phyloP scores from a whole-genome alignment of 2,113 vertebrate species.

The Bos taurus region DNA sequence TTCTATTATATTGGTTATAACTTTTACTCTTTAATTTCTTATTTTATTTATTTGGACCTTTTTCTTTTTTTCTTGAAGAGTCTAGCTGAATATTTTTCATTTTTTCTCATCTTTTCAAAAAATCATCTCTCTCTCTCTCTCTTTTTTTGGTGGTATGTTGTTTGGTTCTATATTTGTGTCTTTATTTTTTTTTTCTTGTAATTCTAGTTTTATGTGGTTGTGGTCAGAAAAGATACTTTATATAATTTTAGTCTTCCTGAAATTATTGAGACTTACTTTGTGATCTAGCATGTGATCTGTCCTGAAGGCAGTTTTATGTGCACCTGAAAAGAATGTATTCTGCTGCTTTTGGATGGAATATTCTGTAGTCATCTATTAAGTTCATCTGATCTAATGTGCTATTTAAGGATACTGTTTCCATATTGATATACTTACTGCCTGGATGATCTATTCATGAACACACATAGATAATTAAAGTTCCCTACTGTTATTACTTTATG shows the following conservation, averaged over 20 bases:
- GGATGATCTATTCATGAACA: background rate
- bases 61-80: background rate
- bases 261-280: background rate
- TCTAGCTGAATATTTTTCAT: background rate
- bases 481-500: background rate
- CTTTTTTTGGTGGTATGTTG: background rate
- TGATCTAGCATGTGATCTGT: background rate
- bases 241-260: background rate
- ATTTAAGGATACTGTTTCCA: background rate
- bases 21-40: background rate
- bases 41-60: background rate
- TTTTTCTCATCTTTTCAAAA: background rate
- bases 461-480: background rate
- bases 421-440: background rate
- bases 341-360: background rate
- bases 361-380: background rate
- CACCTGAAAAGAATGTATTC: background rate
- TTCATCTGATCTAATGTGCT: background rate
- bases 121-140: background rate
- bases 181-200: background rate
- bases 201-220: background rate
- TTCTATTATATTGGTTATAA: background rate
- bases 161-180: background rate
- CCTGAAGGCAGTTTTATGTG: background rate
- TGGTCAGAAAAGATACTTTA: background rate